Evolutionary conservation across 2,113 vertebrate genomes (phyloP), one percentile per base, ranked within the genome.

Genomic region (Empidonax alnorum): DNA sequence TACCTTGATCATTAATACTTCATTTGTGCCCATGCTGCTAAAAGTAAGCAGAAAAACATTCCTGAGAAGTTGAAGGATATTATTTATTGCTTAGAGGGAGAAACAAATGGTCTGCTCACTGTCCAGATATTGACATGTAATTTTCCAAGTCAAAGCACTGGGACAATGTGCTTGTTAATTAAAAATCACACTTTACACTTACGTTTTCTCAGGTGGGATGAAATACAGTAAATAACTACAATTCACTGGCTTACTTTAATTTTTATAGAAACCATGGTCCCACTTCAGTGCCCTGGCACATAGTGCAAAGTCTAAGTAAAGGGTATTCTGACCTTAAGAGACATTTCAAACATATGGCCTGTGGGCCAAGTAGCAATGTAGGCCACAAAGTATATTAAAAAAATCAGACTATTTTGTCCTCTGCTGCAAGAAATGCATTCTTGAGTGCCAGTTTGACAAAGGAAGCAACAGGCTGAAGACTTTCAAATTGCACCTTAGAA

Each of bases 91-190:
- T 73, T 74, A 39, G 33, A 71, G 63, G 22, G 77, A 96, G 28
- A 88, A 87, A 94, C 89, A 76, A 96, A 96, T 92, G 84, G 85
- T 90, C 72, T 88, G 39, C 87, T 96, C 97, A 90, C 55, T 88
- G 65, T 69, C 93, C 52, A 93, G 72, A 93, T 90, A 95, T 58
- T 80, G 87, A 95, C 93, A 92, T 21, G 80, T 77, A 93, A 96
- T 97, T 98, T 97, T 98, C 96, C 87, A 97, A 97, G 58, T 96
- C 96, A 97, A 87, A 95, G 96, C 83, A 94, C 59, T 85, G 30
- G 67, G 91, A 97, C 84, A 97, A 97, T 84, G 47, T 42, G n/a
- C 67, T 97, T 96, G 84, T 96, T 97, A 95, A 97, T 91, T 96
- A 96, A 96, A 97, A 97, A 44, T 76, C 88, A 68, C 80, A 61